A percentile compares a stretch with the other conserved stretches of the same genome.
Conservation (phyloP, 2,113 vertebrate species). For the Neofelis nebulosa region DNA sequence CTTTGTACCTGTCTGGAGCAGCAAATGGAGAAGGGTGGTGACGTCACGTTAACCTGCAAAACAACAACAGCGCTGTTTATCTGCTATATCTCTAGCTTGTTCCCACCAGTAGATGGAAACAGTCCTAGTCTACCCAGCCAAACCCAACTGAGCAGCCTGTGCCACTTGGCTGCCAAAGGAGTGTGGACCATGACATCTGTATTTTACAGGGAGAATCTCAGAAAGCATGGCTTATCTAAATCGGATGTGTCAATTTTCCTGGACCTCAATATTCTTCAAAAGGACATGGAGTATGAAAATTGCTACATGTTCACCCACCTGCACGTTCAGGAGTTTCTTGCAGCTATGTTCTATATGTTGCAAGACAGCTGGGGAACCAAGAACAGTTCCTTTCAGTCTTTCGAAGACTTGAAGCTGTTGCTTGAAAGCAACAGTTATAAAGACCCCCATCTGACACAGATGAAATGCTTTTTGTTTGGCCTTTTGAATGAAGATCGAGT, state of each 20-base stretch:
- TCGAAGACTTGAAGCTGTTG: constrained; percentile 49
- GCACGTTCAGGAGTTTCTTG: constrained; percentile 81
- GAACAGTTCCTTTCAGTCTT: neutral
- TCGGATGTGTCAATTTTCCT: constrained; percentile 66
- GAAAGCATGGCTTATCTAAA: constrained; percentile 54
- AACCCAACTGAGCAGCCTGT: constrained; percentile 54
- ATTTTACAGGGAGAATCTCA: constrained; percentile 67
- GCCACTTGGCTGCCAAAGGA: constrained; percentile 63
- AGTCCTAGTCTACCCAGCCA: neutral
- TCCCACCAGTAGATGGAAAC: neutral
- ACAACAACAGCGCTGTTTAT: constrained; percentile 63
- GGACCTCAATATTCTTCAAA: constrained; percentile 63
- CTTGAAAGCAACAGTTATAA: constrained; percentile 60
- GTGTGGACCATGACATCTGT: constrained; percentile 58
- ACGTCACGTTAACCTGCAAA: neutral
- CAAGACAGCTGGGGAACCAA: neutral
- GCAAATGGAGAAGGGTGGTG: neutral
- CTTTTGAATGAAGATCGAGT: constrained; percentile 63
- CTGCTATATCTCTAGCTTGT: constrained; percentile 67
- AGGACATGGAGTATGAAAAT: constrained; percentile 62
- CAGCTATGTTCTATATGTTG: constrained; percentile 76
- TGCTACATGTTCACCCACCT: constrained; percentile 77
- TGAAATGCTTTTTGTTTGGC: constrained; percentile 74
- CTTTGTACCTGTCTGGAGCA: constrained; percentile 67
- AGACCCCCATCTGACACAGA: constrained; percentile 35